Conservation (phyloP, 30 jellyfish, hydroid and myxozoan species). For the Chrysaora quinquecirrha region DNA sequence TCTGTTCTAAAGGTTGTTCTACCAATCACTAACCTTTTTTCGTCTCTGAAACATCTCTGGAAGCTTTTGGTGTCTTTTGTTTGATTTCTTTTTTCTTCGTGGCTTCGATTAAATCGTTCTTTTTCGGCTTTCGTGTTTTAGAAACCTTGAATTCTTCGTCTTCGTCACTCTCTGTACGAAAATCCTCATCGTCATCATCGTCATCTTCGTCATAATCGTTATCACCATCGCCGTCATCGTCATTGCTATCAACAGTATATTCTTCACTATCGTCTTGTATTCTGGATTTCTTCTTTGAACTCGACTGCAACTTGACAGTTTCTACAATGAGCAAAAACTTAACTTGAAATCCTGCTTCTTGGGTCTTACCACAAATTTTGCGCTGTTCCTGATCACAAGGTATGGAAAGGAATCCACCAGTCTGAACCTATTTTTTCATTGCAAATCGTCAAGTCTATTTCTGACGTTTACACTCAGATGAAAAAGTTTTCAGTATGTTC, state of each 20-base stretch:
- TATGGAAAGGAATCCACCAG: too few species aligned
- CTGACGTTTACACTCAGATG: too few species aligned
- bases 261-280: conserved; percentile 57
- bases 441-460: too few species aligned
- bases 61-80: not conserved
- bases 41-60: not conserved
- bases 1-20: too few species aligned
- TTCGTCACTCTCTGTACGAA: conserved; percentile 6
- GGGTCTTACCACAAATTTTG: too few species aligned
- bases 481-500: too few species aligned
- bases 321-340: too few species aligned
- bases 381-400: too few species aligned
- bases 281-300: not conserved
- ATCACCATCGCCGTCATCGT: conserved; percentile 26
- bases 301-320: too few species aligned
- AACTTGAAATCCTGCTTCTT: too few species aligned
- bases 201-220: conserved; percentile 31
- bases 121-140: not conserved
- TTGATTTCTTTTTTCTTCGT: not conserved
- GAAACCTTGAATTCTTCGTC: conserved; percentile 32
- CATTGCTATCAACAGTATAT: conserved; percentile 27
- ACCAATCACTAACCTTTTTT: too few species aligned
- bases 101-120: conserved; percentile 3
- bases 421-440: too few species aligned
- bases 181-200: conserved; percentile 35